Percentiles rank a stretch among this genome's conserved stretches.
Evolutionary conservation across 2,888 invertebrate species (phyloP).

Genomic region (Chrysolina haemoptera): DNA sequence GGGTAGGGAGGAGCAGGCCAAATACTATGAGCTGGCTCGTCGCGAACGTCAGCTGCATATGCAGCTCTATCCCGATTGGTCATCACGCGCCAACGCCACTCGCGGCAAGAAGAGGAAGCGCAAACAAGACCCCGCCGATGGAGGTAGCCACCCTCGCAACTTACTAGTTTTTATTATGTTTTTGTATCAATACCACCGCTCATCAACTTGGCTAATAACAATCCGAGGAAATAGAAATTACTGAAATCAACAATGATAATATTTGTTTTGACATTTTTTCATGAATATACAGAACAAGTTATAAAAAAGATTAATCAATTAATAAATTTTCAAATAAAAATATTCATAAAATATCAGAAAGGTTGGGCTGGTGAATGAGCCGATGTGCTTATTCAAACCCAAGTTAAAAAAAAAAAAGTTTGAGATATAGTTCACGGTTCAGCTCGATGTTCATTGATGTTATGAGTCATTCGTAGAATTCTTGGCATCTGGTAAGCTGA

Average conservation of each 20-base stretch:
- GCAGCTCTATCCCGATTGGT: conserved; percentile 99
- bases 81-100: conserved; percentile 99
- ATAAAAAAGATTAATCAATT: too few relatives aligned
- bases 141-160: conserved; percentile 83
- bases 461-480: not conserved
- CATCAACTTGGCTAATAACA: conserved; percentile 25
- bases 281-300: too few relatives aligned
- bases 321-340: not conserved
- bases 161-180: conserved; percentile 46
- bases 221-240: not conserved
- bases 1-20: conserved; percentile 99
- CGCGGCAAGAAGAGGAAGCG: conserved; percentile 99
- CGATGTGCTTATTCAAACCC: too few relatives aligned
- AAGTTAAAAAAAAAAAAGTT: too few relatives aligned
- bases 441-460: not conserved
- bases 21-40: conserved; percentile 99
- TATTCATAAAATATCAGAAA: not conserved
- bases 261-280: too few relatives aligned
- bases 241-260: too few relatives aligned
- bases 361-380: too few relatives aligned
- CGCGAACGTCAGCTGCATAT: conserved; percentile 99
- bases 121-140: conserved; percentile 97
- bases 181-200: conserved; percentile 25
- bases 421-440: too few relatives aligned
- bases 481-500: not conserved